A percentile compares a stretch with the other conserved stretches of the same genome.
Evolutionary conservation across 2,113 vertebrate genomes (phyloP).

Genomic region (Toxostoma redivivum): DNA sequence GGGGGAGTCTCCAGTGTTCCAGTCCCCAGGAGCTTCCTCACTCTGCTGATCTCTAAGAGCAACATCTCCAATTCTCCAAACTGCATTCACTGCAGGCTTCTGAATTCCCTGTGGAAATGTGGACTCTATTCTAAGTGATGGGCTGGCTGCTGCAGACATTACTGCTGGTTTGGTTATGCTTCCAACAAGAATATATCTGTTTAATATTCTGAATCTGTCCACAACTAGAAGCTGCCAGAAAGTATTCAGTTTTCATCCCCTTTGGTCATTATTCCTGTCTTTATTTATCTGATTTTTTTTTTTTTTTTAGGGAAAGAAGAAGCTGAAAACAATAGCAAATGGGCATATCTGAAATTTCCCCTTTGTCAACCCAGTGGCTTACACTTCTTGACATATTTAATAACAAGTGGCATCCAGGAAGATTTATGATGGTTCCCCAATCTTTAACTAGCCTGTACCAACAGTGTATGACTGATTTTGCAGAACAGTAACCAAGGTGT

Average conservation of each 20-base stretch:
- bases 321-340: background rate
- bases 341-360: background rate
- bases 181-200: background rate
- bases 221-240: background rate
- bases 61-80: rapidly evolving
- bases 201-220: background rate
- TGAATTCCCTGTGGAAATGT: background rate
- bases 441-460: background rate
- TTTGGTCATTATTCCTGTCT: background rate
- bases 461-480: background rate
- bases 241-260: background rate
- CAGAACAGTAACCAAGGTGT: background rate
- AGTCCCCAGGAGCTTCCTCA: background rate
- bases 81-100: background rate
- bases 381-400: background rate
- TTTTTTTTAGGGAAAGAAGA: background rate
- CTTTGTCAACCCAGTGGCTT: background rate
- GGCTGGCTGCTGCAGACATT: background rate
- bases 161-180: background rate
- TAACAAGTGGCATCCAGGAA: background rate
- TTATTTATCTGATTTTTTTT: background rate
- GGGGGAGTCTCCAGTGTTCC: no score
- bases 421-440: background rate
- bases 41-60: background rate
- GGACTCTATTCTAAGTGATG: background rate